A percentile compares a stretch with the other conserved stretches of the same genome.
Evolutionary conservation across 2,797 vertebrate species (phyloP).

Genomic region (Nannoperca obscura): DNA sequence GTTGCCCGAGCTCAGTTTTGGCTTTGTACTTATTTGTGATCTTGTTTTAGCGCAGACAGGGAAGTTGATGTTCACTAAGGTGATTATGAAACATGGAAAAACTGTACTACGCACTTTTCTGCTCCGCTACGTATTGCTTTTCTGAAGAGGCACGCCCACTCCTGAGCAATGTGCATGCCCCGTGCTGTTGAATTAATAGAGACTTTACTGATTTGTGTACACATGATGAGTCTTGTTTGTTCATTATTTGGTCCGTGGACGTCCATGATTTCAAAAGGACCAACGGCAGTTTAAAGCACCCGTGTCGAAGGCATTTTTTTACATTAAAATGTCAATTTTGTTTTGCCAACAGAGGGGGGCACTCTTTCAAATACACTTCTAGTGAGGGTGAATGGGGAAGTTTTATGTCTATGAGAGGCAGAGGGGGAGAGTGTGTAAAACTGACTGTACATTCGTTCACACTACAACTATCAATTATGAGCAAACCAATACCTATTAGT

Average conservation of each 20-base stretch:
- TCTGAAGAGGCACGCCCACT: conserved; percentile 86
- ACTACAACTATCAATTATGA: background rate
- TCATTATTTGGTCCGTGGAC: background rate
- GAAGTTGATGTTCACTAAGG: conserved; percentile 33
- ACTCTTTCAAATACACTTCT: conserved; percentile 38
- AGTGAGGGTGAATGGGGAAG: conserved; percentile 43
- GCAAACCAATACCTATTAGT: background rate
- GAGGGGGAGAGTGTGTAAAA: background rate
- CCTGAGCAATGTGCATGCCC: conserved; percentile 69
- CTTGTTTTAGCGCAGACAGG: background rate
- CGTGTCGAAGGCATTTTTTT: conserved; percentile 23
- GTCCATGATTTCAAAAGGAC: background rate
- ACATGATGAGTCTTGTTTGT: background rate
- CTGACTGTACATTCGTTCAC: background rate
- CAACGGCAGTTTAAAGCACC: conserved; percentile 43
- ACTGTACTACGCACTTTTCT: conserved; percentile 88
- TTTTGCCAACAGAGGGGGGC: conserved; percentile 79
- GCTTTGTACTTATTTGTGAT: conserved; percentile 9
- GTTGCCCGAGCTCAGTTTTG: conserved; percentile 21
- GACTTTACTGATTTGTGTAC: conserved; percentile 9
- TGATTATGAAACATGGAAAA: conserved; percentile 69
- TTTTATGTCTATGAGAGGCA: conserved; percentile 16
- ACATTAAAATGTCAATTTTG: conserved; percentile 61
- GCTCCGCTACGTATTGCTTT: conserved; percentile 73
- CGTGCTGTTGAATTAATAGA: conserved; percentile 7